These are phyloP conservation scores for Morbakka virulenta DNA, from an alignment of 30 jellyfish, hydroid and myxozoan genomes.

Conservation along the genomic window DNA sequence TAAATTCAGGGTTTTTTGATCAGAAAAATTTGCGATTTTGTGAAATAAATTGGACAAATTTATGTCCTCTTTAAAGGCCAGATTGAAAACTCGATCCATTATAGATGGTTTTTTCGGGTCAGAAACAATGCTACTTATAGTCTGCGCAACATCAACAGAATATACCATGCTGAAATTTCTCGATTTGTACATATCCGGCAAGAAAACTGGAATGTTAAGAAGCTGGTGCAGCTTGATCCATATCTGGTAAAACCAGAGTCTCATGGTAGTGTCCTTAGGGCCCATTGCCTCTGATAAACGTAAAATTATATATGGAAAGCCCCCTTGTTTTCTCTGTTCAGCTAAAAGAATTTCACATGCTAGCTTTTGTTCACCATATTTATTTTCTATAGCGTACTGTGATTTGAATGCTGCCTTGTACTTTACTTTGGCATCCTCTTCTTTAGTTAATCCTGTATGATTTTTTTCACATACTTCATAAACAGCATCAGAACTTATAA, in stretches of 20 bases:
- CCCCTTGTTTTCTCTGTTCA: slow-evolving; percentile 74
- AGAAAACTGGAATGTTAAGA: slow-evolving; percentile 60
- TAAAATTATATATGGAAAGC: slow-evolving; percentile 86
- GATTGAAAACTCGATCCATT: slow-evolving; percentile 60
- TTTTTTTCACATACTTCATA: slow-evolving; percentile 80
- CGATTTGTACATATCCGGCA: slow-evolving; percentile 63
- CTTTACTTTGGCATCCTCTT: slow-evolving; percentile 54
- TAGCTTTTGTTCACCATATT: slow-evolving; percentile 79
- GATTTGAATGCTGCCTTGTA: slow-evolving; percentile 25
- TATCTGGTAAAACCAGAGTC: slow-evolving; percentile 89
- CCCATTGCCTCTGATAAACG: slow-evolving; percentile 96
- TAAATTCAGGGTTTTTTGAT: background rate
- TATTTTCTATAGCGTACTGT: slow-evolving; percentile 33
- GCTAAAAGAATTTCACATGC: slow-evolving; percentile 81
- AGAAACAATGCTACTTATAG: slow-evolving; percentile 29
- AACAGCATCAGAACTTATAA: slow-evolving; percentile 86
- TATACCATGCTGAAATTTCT: slow-evolving; percentile 81
- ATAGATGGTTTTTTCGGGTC: slow-evolving; percentile 22
- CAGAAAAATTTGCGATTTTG: slow-evolving; percentile 33
- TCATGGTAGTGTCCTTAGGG: slow-evolving; percentile 78
- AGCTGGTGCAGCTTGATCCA: slow-evolving; percentile 75
- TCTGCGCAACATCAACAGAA: slow-evolving; percentile 77
- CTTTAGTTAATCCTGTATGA: slow-evolving; percentile 54
- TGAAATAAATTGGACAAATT: slow-evolving; percentile 40
- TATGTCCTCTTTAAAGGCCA: slow-evolving; percentile 71